Conservation (phyloP, 1,140 invertebrate species). For the Pseudomyrmex flavicornis region DNA sequence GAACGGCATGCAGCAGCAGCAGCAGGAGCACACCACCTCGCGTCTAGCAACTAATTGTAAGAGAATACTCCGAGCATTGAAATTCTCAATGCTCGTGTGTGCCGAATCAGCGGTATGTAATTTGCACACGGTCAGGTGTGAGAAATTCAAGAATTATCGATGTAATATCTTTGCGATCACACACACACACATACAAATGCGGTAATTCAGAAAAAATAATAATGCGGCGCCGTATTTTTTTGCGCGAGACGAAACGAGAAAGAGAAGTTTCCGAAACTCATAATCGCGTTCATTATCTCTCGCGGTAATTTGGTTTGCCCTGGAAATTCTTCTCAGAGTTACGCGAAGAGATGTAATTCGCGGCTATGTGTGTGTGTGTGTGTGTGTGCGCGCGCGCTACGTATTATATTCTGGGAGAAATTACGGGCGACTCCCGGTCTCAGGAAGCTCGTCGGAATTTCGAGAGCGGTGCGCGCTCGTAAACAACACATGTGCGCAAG, state of each 20-base stretch:
- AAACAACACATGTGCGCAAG: neutral
- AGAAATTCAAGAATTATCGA: neutral
- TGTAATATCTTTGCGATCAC: neutral
- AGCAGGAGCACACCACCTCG: neutral
- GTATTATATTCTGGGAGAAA: conserved; percentile 20
- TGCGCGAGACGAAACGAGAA: neutral
- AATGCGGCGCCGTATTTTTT: neutral
- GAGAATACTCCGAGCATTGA: too few species aligned
- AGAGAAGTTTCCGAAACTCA: conserved; percentile 34
- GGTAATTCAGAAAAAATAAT: neutral
- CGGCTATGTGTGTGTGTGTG: neutral
- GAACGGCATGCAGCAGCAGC: conserved; percentile 12
- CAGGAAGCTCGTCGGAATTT: conserved; percentile 40
- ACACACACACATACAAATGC: too few species aligned
- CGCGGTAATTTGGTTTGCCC: conserved; percentile 12
- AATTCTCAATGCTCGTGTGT: too few species aligned
- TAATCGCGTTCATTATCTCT: neutral
- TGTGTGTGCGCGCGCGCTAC: neutral
- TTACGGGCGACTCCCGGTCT: neutral
- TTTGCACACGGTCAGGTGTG: neutral
- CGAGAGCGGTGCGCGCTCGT: conserved; percentile 6
- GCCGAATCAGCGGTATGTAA: neutral
- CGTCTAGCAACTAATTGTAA: conserved; percentile 18
- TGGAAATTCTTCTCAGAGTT: neutral
- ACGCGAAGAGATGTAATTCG: conserved; percentile 38